Evolutionary conservation across 2,888 invertebrate species (phyloP).

Genomic region (Drosophila subquinaria): DNA sequence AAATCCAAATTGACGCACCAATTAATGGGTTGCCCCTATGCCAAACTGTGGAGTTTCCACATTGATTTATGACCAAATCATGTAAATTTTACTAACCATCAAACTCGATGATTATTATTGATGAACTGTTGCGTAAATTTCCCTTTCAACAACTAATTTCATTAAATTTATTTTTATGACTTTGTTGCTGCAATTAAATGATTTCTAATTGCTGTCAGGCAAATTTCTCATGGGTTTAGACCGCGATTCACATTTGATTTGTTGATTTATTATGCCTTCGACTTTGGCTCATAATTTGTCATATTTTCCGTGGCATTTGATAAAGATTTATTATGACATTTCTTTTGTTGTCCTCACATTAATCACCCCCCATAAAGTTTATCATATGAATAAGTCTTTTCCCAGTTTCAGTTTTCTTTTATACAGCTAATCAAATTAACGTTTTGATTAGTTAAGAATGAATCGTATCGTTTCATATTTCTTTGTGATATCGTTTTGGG

Average conservation of each 20-base stretch:
- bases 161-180: constrained; percentile 67
- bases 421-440: constrained; percentile 57
- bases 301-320: constrained; percentile 68
- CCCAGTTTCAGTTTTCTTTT: constrained; percentile 15
- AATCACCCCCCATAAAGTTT: constrained; percentile 40
- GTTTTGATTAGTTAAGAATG: constrained; percentile 26
- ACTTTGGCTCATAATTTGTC: constrained; percentile 70
- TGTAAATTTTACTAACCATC: constrained; percentile 80
- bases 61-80: constrained; percentile 83
- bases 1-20: constrained; percentile 42
- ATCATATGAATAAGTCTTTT: constrained; percentile 29
- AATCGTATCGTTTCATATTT: constrained; percentile 21
- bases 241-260: constrained; percentile 66
- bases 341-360: constrained; percentile 60
- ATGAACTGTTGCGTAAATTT: constrained; percentile 45
- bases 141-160: constrained; percentile 32
- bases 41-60: constrained; percentile 17
- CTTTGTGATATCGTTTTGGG: constrained; percentile 33
- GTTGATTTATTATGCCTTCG: constrained; percentile 73
- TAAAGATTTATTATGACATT: constrained; percentile 83
- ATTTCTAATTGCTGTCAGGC: constrained; percentile 76
- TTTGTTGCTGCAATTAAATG: constrained; percentile 83
- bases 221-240: constrained; percentile 36
- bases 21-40: constrained; percentile 54
- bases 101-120: constrained; percentile 66